Percentiles rank a stretch among this genome's conserved stretches.
Evolutionary conservation across 1,140 invertebrate species (phyloP).

Genomic region (Zaprionus taronus): DNA sequence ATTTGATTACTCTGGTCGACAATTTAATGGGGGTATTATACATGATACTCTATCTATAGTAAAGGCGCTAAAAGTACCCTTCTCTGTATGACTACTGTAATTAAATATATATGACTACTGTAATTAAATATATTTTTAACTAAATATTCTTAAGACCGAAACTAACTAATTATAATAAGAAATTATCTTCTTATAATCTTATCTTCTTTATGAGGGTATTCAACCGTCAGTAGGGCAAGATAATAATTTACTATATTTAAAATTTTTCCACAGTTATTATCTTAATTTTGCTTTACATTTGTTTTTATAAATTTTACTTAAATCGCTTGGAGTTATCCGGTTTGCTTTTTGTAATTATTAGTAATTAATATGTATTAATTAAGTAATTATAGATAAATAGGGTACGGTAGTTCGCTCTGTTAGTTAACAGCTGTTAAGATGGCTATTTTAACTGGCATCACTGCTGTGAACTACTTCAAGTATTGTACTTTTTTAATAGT

Average conservation of each 20-base stretch:
- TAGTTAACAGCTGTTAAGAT: not conserved
- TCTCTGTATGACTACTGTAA: not conserved
- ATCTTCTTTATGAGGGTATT: not conserved
- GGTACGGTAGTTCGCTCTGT: not conserved
- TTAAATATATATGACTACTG: no score
- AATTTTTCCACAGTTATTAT: not conserved
- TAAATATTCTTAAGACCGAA: no score
- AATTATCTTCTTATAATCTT: not conserved
- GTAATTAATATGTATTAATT: not conserved
- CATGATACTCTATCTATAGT: not conserved
- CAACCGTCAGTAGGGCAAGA: not conserved
- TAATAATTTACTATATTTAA: not conserved
- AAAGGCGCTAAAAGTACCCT: not conserved
- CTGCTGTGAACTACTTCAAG: no score
- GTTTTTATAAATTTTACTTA: not conserved
- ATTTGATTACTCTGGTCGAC: not conserved
- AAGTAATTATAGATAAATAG: not conserved
- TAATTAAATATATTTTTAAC: no score
- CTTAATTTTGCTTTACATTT: slow-evolving; percentile 15
- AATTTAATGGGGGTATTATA: not conserved
- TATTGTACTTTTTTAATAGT: not conserved
- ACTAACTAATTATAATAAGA: not conserved
- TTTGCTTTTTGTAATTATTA: not conserved
- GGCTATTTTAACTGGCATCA: not conserved
- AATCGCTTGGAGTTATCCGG: not conserved